Evolutionary conservation across 2,113 vertebrate genomes (phyloP).

Genomic region (Muntiacus muntjak): DNA sequence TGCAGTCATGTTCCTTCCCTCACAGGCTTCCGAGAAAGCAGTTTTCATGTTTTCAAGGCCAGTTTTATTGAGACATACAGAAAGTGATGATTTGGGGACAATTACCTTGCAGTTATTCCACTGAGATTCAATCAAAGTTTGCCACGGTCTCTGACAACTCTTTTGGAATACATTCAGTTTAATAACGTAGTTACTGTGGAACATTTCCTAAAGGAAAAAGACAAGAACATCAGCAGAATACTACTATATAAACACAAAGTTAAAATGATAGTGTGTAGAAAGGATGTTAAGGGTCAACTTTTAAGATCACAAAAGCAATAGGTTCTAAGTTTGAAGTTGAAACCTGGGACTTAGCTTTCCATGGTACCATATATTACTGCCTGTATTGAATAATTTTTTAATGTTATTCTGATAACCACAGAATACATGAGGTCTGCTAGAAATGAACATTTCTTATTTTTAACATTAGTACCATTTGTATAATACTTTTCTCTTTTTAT

Average conservation of each 20-base stretch:
- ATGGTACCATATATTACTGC: neutral
- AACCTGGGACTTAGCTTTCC: neutral
- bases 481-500: neutral
- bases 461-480: neutral
- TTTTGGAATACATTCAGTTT: slow-evolving; percentile 11
- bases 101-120: neutral
- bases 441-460: slow-evolving; percentile 10
- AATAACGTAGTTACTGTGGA: slow-evolving; percentile 23
- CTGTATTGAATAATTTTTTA: neutral
- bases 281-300: slow-evolving; percentile 4
- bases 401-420: neutral
- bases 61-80: slow-evolving; percentile 24
- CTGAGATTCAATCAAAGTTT: slow-evolving; percentile 20
- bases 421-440: neutral
- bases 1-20: neutral
- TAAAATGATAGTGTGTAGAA: slow-evolving; percentile 30
- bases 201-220: slow-evolving; percentile 35
- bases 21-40: neutral
- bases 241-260: slow-evolving; percentile 5
- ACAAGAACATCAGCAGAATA: neutral
- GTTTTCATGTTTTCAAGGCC: neutral
- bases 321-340: neutral
- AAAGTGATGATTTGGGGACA: slow-evolving; percentile 34
- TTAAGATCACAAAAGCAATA: slow-evolving; percentile 29
- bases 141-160: neutral